These are phyloP conservation scores for Micrasema longulum DNA, from an alignment of 1,140 invertebrate genomes.

Conservation along the genomic window DNA sequence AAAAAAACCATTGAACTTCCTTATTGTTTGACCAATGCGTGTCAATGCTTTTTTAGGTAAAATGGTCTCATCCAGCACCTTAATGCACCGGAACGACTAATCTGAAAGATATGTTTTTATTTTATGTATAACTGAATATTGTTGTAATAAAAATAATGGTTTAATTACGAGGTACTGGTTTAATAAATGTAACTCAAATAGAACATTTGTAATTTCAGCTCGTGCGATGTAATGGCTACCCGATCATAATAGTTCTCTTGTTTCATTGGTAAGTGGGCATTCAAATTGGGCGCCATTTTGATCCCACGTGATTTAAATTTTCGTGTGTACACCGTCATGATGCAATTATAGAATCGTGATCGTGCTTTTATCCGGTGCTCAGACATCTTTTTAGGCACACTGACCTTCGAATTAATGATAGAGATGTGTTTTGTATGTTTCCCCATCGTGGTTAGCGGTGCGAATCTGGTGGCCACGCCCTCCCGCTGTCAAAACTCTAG, in stretches of 20 bases:
- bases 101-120: too few relatives aligned
- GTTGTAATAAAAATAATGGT: too few relatives aligned
- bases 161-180: too few relatives aligned
- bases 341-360: constrained; percentile 10
- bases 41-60: too few relatives aligned
- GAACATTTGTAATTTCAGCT: neutral
- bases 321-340: neutral
- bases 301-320: constrained; percentile 23
- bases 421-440: constrained; percentile 1
- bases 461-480: constrained; percentile 11
- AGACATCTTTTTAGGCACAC: neutral
- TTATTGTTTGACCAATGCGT: too few relatives aligned
- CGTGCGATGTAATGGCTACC: too few relatives aligned
- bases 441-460: constrained; percentile 11
- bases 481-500: neutral
- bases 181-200: too few relatives aligned
- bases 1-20: too few relatives aligned
- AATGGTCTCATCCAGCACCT: too few relatives aligned
- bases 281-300: constrained; percentile 33
- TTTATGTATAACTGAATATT: too few relatives aligned
- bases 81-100: too few relatives aligned
- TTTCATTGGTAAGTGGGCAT: constrained; percentile 27
- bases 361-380: constrained; percentile 3
- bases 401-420: neutral
- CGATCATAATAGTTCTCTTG: constrained; percentile 12